These are phyloP conservation scores for Aleadryas rufinucha DNA, from an alignment of 2,113 vertebrate genomes.

Conservation along the genomic window DNA sequence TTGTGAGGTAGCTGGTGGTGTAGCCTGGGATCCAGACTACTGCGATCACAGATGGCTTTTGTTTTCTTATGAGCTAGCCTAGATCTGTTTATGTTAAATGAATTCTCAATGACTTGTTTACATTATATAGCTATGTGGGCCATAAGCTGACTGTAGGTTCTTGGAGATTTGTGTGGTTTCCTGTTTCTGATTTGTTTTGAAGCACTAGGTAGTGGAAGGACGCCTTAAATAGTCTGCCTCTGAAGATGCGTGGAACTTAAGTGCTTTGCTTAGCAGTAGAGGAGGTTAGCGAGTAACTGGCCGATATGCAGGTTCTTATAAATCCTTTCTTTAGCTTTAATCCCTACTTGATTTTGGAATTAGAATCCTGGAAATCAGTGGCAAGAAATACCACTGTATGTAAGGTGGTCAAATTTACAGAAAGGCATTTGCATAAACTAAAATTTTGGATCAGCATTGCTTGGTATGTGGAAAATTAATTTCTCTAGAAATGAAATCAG, in stretches of 20 bases:
- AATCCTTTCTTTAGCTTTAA: neutral
- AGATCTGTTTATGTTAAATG: neutral
- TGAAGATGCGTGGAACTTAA: neutral
- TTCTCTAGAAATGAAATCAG: neutral
- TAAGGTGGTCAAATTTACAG: neutral
- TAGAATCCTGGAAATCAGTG: neutral
- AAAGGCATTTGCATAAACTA: neutral
- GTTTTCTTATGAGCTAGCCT: neutral
- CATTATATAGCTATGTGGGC: neutral
- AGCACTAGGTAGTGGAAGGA: neutral
- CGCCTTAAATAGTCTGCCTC: neutral
- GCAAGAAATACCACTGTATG: neutral
- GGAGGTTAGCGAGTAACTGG: neutral
- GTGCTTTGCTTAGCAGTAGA: neutral
- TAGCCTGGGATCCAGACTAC: neutral
- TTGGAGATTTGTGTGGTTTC: conserved; percentile 48
- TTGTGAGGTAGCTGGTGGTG: neutral
- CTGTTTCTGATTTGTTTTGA: conserved; percentile 42
- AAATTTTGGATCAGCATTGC: neutral
- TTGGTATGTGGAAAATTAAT: neutral
- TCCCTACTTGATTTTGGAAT: neutral
- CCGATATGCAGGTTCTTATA: neutral
- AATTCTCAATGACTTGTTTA: conserved; percentile 33
- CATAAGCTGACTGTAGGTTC: neutral
- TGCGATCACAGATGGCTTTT: neutral